Base-by-base conservation (phyloP, 2,888 invertebrate species). In the Sarcophaga rosellei region DNA sequence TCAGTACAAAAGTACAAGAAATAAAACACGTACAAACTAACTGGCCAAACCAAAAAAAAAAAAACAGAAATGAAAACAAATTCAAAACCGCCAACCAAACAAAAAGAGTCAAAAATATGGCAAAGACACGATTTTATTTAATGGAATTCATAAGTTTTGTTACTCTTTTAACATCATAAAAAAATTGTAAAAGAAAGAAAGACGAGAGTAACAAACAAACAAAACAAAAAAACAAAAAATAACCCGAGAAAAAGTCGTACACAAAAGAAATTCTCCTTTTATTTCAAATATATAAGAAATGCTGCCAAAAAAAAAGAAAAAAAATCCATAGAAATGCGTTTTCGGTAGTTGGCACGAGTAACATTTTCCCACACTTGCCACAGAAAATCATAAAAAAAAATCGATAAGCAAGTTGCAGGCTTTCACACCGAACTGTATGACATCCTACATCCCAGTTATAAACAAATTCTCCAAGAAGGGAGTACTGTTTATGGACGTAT, bases 131-230 rank as follows among this genome's bases (percentile, higher is more conserved):
- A 88, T 85, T 88, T 88, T 85, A 66, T 85, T 84, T 88, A 88
- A 88, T 88, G 87, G 88, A 88, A 88, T 88, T 87, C 88, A 88
- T 88, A 88, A 88, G 88, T 88, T 86, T 82, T 53, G 77, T 73
- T 73, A 69, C 8, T 82, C 8, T 82, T 84, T 69, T 61, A 80
- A 72, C 62, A 70, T 53, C 62, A 77, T 53, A 70, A 66, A 59
- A 74, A 74, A 61, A 65, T 20, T 15, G 25, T 17, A 21, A 25
- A 59, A 72, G 66, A 83, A 68, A 44, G 12, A 23, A 35, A 35
- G 35, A 35, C 35, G 35, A 35, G 35, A 35, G 8, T 35, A 35
- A 35, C 1, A 35, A 35, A 35, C 6, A 35, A 35, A 35, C 25
- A 25, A 25, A 25, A 44, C 1, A n/a, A 35, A 72, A 44, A 44